A percentile compares a stretch with the other conserved stretches of the same genome.
Evolutionary conservation across 2,797 vertebrate genomes (phyloP).

Genomic region (Gephyroberyx darwinii): DNA sequence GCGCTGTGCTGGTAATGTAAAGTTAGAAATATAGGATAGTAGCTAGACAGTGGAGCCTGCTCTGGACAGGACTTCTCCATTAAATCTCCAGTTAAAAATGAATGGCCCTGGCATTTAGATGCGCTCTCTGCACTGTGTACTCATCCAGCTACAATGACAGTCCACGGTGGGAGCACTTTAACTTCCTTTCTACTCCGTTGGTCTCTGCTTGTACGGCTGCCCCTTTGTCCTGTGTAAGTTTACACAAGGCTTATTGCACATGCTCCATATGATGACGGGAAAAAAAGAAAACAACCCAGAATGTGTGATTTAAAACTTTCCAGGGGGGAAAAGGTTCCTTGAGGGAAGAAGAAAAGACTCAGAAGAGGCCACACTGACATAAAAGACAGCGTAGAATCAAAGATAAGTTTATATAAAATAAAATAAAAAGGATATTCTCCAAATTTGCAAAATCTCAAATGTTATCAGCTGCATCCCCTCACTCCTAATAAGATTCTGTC

Average conservation of each 20-base stretch:
- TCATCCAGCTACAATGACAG: slow-evolving; percentile 22
- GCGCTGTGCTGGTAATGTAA: slow-evolving; percentile 6
- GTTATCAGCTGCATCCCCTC: not conserved
- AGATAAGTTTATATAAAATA: not conserved
- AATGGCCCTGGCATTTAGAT: slow-evolving; percentile 57
- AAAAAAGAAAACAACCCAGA: slow-evolving; percentile 1
- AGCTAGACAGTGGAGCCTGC: slow-evolving; percentile 7
- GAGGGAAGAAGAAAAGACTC: not conserved
- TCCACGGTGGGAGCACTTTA: slow-evolving; percentile 43
- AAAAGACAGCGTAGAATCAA: not conserved
- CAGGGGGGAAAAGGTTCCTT: slow-evolving; percentile 7
- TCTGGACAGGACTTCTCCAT: slow-evolving; percentile 66
- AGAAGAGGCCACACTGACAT: slow-evolving; percentile 26
- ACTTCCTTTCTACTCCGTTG: slow-evolving; percentile 46
- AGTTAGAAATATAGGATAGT: slow-evolving; percentile 20
- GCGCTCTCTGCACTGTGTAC: slow-evolving; percentile 25
- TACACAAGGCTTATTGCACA: slow-evolving; percentile 55
- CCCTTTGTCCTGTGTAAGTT: slow-evolving; percentile 44
- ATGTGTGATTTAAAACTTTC: slow-evolving; percentile 9
- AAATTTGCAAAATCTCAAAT: not conserved
- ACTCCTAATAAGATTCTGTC: not conserved
- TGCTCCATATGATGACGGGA: slow-evolving; percentile 3
- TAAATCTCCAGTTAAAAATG: slow-evolving; percentile 70
- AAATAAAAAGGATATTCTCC: not conserved
- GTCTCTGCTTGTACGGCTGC: slow-evolving; percentile 13